Conservation (phyloP, 2,888 invertebrate species). For the Microchrysa polita region DNA sequence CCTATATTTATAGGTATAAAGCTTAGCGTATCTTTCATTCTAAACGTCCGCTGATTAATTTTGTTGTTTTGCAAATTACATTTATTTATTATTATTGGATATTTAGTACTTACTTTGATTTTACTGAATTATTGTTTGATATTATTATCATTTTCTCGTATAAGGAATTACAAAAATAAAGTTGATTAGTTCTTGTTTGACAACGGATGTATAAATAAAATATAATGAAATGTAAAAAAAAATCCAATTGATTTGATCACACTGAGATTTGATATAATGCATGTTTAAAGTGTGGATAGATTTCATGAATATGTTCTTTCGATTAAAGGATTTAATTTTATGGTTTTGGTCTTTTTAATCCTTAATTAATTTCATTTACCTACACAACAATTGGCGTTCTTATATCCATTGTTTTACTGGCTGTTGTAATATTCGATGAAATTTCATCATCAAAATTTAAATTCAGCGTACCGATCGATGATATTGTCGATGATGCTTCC, state of each 20-base stretch:
- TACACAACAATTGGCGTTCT: constrained; percentile 62
- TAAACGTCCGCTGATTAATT: background rate
- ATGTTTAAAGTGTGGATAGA: constrained; percentile 4
- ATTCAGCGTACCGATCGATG: constrained; percentile 50
- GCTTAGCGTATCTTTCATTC: background rate
- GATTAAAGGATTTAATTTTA: background rate
- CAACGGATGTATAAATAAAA: too few species aligned
- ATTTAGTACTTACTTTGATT: background rate
- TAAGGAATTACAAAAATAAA: too few species aligned
- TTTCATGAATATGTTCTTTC: background rate
- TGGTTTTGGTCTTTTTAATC: background rate
- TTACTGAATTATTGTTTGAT: constrained; percentile 1
- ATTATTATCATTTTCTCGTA: background rate
- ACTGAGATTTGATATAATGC: constrained; percentile 31
- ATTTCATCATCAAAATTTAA: constrained; percentile 40
- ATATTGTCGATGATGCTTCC: constrained; percentile 47
- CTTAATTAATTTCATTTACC: constrained; percentile 15
- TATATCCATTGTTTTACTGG: constrained; percentile 61
- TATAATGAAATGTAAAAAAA: background rate
- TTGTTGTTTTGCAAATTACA: background rate
- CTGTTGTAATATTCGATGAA: constrained; percentile 47
- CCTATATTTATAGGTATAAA: constrained; percentile 12
- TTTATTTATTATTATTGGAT: background rate
- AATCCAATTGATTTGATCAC: constrained; percentile 6
- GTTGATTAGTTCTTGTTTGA: too few species aligned